phyloP scores from a whole-genome alignment of 2,797 vertebrate species.

The Petrocephalus sullivani region DNA sequence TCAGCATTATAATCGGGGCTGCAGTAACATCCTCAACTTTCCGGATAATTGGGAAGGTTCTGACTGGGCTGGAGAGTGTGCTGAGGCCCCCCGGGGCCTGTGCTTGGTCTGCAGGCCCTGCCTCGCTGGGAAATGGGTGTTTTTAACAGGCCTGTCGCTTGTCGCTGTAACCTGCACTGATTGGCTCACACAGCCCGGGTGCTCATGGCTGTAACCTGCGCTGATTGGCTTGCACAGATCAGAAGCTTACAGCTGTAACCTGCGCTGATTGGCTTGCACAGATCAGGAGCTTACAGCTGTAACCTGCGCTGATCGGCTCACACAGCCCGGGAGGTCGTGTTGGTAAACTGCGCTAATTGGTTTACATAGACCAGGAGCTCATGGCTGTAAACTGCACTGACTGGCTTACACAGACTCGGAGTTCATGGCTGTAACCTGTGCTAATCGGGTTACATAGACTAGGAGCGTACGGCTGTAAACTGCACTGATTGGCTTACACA shows the following conservation, averaged over 20 bases:
- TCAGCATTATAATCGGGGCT: neutral
- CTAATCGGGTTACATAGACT: too few relatives aligned
- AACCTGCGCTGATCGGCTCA: neutral
- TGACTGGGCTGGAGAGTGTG: neutral
- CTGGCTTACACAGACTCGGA: too few relatives aligned
- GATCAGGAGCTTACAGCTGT: neutral
- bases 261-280: neutral
- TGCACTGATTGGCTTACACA: too few relatives aligned
- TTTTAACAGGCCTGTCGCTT: neutral
- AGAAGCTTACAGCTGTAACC: neutral
- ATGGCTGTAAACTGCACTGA: neutral
- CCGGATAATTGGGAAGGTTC: conserved; percentile 12
- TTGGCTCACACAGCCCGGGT: too few relatives aligned
- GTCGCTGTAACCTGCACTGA: too few relatives aligned
- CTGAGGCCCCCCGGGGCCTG: neutral
- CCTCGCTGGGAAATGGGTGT: neutral
- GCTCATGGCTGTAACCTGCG: too few relatives aligned
- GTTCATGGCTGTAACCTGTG: too few relatives aligned
- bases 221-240: neutral
- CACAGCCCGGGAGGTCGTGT: neutral
- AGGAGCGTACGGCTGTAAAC: too few relatives aligned
- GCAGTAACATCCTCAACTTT: conserved; percentile 15
- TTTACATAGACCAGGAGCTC: neutral
- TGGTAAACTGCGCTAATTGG: neutral
- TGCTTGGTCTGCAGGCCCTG: neutral